phyloP scores from a whole-genome alignment of 2,888 invertebrate genomes.

The Oegoconia quadripuncta region DNA sequence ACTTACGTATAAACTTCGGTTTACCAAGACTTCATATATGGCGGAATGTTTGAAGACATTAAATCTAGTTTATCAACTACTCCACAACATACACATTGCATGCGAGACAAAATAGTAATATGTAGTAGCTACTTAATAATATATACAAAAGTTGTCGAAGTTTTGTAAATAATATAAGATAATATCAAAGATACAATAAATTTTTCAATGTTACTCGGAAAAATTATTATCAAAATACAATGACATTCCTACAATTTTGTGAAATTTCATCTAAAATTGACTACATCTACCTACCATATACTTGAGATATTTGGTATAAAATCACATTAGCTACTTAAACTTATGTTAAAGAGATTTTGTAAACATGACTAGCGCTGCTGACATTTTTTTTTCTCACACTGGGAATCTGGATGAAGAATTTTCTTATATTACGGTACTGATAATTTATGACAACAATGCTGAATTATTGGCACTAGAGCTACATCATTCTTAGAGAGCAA shows the following conservation, averaged over 20 bases:
- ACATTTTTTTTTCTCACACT: neutral
- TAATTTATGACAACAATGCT: no score
- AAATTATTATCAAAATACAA: no score
- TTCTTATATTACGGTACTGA: no score
- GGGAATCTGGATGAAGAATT: slow-evolving; percentile 3
- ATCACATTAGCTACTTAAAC: slow-evolving; percentile 6
- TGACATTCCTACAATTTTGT: no score
- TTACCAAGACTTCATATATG: neutral
- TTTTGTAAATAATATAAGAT: no score
- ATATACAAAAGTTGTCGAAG: no score
- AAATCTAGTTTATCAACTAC: no score
- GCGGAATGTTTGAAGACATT: no score
- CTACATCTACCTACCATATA: slow-evolving; percentile 7
- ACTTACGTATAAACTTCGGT: neutral
- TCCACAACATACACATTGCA: slow-evolving; percentile 1
- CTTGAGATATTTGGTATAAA: slow-evolving; percentile 12
- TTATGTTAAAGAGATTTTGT: slow-evolving; percentile 1
- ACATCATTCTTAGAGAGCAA: no score
- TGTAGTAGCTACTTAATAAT: no score
- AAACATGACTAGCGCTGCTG: slow-evolving; percentile 6
- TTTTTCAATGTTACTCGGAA: no score
- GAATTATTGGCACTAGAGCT: neutral
- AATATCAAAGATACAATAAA: slow-evolving; percentile 1
- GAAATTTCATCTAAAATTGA: neutral
- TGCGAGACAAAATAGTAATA: neutral